Percentiles rank a stretch among this genome's conserved stretches.
Conservation (phyloP, 2,888 invertebrate species). For the Leucophenga montana region DNA sequence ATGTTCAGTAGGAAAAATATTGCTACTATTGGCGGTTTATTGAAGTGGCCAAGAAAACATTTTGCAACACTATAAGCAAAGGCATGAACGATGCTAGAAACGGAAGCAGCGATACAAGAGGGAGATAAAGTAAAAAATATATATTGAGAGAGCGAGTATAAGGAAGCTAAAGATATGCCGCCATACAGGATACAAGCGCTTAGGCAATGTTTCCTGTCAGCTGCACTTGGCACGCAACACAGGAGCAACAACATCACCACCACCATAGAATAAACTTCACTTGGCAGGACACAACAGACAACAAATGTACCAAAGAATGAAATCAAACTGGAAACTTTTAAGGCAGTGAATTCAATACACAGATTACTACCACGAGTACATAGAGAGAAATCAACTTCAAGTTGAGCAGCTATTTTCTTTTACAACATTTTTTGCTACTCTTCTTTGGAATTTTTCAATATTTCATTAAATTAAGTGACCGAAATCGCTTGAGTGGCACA, state of each 20-base stretch:
- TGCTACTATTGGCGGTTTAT: conserved; percentile 28
- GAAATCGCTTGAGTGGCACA: conserved; percentile 64
- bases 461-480: conserved; percentile 73
- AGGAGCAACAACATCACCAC: no score
- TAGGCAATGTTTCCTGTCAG: conserved; percentile 36
- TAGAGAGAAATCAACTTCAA: not conserved
- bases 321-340: not conserved
- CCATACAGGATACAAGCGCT: conserved; percentile 22
- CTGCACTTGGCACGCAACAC: conserved; percentile 37
- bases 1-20: conserved; percentile 15
- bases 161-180: not conserved
- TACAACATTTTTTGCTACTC: conserved; percentile 10
- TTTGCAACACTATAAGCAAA: not conserved
- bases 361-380: not conserved
- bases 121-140: no score
- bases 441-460: conserved; percentile 69
- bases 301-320: conserved; percentile 22
- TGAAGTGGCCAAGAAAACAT: conserved; percentile 18
- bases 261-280: conserved; percentile 17
- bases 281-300: conserved; percentile 5
- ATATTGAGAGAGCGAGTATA: not conserved
- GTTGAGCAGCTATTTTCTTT: conserved; percentile 22
- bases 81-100: no score
- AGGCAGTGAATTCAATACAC: not conserved
- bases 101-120: no score